These are phyloP conservation scores for Pangasius krempfi DNA, from an alignment of 2,797 vertebrate genomes.

Conservation along the genomic window DNA sequence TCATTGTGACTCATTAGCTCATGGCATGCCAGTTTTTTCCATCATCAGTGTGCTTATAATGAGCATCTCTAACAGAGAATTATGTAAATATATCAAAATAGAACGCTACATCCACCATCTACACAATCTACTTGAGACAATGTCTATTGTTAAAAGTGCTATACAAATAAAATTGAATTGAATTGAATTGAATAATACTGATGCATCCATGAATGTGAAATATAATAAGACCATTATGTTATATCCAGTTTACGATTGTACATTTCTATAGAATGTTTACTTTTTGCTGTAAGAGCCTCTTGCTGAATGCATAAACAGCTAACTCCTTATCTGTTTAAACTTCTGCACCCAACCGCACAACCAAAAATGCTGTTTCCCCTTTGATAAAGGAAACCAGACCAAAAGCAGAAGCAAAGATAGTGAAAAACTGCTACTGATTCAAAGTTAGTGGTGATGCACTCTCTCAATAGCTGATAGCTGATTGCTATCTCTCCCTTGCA, in stretches of 20 bases:
- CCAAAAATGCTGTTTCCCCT: conserved; percentile 73
- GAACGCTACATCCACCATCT: not conserved
- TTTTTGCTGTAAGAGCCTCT: conserved; percentile 23
- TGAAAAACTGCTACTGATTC: conserved; percentile 62
- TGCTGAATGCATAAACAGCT: conserved; percentile 56
- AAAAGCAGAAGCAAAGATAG: conserved; percentile 60
- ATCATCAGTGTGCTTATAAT: conserved; percentile 8
- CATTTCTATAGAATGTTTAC: conserved; percentile 47
- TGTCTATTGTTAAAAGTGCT: not conserved
- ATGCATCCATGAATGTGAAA: no score
- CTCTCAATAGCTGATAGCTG: conserved; percentile 59
- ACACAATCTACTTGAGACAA: no score
- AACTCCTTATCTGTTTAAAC: conserved; percentile 61
- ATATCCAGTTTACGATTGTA: not conserved
- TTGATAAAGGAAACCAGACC: conserved; percentile 78
- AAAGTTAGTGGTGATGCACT: conserved; percentile 53
- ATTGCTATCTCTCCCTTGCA: conserved; percentile 63
- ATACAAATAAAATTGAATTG: not conserved
- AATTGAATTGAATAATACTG: not conserved
- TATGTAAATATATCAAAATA: not conserved
- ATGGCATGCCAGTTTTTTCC: not conserved
- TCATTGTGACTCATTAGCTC: conserved; percentile 18
- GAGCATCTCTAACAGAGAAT: conserved; percentile 8
- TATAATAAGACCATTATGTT: not conserved
- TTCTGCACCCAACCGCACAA: conserved; percentile 60